Evolutionary conservation across 2,113 vertebrate species (phyloP).

Genomic region (Poeciliopsis prolifica): DNA sequence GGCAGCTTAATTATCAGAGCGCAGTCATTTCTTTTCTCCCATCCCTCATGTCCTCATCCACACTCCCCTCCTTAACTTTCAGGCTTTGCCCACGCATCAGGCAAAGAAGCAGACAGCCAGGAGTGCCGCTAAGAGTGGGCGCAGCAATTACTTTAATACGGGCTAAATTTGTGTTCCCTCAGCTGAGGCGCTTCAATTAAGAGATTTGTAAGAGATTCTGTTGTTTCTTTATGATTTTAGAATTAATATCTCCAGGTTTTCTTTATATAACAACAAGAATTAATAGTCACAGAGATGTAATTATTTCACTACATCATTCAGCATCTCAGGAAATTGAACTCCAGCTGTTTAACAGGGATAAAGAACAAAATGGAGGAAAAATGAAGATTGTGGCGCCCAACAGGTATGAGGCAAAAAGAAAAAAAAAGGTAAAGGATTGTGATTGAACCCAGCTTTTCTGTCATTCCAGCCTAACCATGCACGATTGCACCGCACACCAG

Average conservation of each 20-base stretch:
- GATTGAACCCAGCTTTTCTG: conserved; percentile 18
- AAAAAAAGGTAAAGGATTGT: not conserved
- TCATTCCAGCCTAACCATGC: conserved; percentile 23
- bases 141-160: conserved; percentile 26
- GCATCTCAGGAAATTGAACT: conserved; percentile 34
- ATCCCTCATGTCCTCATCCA: conserved; percentile 11
- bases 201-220: not conserved
- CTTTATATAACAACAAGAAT: conserved; percentile 5
- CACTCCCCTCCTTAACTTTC: conserved; percentile 35
- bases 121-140: conserved; percentile 11
- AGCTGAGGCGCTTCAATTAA: not conserved
- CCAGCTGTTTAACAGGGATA: conserved; percentile 35
- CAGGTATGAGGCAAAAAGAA: conserved; percentile 18
- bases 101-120: conserved; percentile 18
- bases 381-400: conserved; percentile 15
- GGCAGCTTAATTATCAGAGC: conserved; percentile 60
- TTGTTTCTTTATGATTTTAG: conserved; percentile 1
- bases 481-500: conserved; percentile 28
- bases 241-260: not conserved
- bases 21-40: conserved; percentile 47
- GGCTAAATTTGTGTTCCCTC: conserved; percentile 14
- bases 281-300: conserved; percentile 24
- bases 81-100: conserved; percentile 43
- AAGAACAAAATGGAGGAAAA: conserved; percentile 34
- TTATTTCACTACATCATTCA: conserved; percentile 34